Evolutionary conservation across 2,888 invertebrate genomes (phyloP).

Genomic region (Athripsodes cinereus): DNA sequence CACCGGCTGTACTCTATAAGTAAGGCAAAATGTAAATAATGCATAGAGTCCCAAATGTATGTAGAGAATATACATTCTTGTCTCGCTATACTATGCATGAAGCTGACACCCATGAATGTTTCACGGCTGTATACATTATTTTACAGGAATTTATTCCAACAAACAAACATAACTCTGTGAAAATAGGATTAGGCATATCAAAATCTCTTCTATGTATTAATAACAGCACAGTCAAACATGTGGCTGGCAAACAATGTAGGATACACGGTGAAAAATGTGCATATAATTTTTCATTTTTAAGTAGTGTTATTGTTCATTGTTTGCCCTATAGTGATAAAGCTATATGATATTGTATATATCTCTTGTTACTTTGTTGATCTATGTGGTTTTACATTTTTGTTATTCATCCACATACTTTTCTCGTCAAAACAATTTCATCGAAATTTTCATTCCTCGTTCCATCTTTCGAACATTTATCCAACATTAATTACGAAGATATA

Average conservation of each 20-base stretch:
- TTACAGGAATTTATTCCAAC: slow-evolving; percentile 26
- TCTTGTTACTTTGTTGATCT: no score
- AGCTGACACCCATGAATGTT: slow-evolving; percentile 26
- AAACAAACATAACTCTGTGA: slow-evolving; percentile 24
- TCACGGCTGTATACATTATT: slow-evolving; percentile 27
- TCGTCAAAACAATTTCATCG: no score
- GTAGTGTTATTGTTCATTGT: no score
- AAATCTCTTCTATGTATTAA: slow-evolving; percentile 11
- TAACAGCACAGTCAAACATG: not conserved
- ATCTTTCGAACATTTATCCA: no score
- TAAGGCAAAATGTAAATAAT: slow-evolving; percentile 24
- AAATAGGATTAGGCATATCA: slow-evolving; percentile 22
- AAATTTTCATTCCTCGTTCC: no score
- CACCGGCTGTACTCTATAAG: slow-evolving; percentile 19
- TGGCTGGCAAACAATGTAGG: not conserved
- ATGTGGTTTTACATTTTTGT: no score
- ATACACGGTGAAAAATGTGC: not conserved
- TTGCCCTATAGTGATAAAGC: no score
- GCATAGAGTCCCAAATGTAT: slow-evolving; percentile 25
- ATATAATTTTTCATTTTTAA: no score
- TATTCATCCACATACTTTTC: no score
- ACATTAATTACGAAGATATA: no score
- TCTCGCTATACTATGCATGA: slow-evolving; percentile 28
- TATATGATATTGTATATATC: no score
- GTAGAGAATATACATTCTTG: slow-evolving; percentile 21